Percentiles rank a stretch among this genome's conserved stretches.
phyloP scores from a whole-genome alignment of 2,888 invertebrate genomes.

The Meteorus cinctellus region DNA sequence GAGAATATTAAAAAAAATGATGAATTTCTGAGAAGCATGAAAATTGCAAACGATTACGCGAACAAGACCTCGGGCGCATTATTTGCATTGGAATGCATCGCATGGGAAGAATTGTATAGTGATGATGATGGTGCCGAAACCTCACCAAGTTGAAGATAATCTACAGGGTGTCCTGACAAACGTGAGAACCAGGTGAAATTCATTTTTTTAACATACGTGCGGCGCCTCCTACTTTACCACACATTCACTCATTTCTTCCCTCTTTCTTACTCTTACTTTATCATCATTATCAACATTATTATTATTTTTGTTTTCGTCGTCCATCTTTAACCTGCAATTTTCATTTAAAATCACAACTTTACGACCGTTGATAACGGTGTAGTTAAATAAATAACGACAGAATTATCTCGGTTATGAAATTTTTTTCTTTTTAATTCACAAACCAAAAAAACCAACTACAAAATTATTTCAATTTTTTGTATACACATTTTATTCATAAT shows the following conservation, averaged over 20 bases:
- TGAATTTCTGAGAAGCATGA: slow-evolving; percentile 71
- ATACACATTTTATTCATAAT: no score
- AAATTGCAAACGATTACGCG: slow-evolving; percentile 70
- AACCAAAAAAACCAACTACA: no score
- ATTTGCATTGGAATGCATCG: slow-evolving; percentile 72
- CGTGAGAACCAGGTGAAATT: slow-evolving; percentile 60
- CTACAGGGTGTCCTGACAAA: slow-evolving; percentile 64
- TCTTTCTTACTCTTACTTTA: background rate
- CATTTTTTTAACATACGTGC: slow-evolving; percentile 40
- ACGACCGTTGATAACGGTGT: slow-evolving; percentile 10
- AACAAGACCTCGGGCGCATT: slow-evolving; percentile 62
- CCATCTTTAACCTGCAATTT: background rate
- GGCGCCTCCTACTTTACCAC: slow-evolving; percentile 32
- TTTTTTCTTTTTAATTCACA: background rate
- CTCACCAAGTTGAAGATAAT: slow-evolving; percentile 61
- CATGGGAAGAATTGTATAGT: slow-evolving; percentile 33
- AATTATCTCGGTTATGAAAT: background rate
- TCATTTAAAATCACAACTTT: slow-evolving; percentile 10
- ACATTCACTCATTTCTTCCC: background rate
- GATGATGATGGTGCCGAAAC: slow-evolving; percentile 58
- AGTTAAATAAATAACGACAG: background rate
- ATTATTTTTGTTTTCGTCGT: background rate
- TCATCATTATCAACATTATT: background rate
- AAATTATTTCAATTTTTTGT: no score
- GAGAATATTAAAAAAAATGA: slow-evolving; percentile 47